Base-by-base conservation (phyloP, 2,888 invertebrate species). In the Xanthostigma xanthostigma region DNA sequence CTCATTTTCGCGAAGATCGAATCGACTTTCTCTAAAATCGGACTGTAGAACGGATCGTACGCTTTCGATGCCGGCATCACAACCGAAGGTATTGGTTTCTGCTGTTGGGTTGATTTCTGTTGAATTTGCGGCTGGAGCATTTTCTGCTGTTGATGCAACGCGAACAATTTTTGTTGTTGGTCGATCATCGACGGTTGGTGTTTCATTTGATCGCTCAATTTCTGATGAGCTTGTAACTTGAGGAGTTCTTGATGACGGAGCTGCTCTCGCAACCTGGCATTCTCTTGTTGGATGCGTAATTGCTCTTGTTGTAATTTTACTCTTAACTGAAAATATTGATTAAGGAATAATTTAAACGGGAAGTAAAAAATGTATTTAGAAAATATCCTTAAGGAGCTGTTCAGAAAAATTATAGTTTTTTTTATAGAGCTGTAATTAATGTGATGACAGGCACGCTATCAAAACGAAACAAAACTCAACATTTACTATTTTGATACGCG, bases 1-100 rank as follows among this genome's bases (percentile, higher is more conserved):
- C 84, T 80, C 48, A 89, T 66, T 48, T 83, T 81, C 27, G 69
- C 68, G 53, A 90, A 74, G 47, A 88, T 78, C 36, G 77, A 75
- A 58, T 90, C 86, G 44, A 91, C 79, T 59, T 81, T 78, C n/a
- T 80, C 78, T 46, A 91, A 62, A 44, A 91, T 79, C 0, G 81
- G 79, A 11, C 84, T 84, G 65, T 89, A 91, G 70, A 87, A 91
- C 9, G 73, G 60, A 60, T 76, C 76, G 54, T 68, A 63, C 0
- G n/a, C 41, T 14, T 50, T 10, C 9, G 50, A 45, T 9, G 40
- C 34, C 1, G 51, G 14, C 34, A 49, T 41, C 69, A 58, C 3
- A 69, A 43, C 54, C 51, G 12, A 50, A 46, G 40, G 37, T 45
- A 37, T 54, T n/a, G 27, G 47, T 45, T 40, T 55, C 49, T 45